A percentile compares a stretch with the other conserved stretches of the same genome.
These are phyloP conservation scores for Diorhabda sublineata DNA, from an alignment of 1,140 invertebrate species.

Conservation along the genomic window DNA sequence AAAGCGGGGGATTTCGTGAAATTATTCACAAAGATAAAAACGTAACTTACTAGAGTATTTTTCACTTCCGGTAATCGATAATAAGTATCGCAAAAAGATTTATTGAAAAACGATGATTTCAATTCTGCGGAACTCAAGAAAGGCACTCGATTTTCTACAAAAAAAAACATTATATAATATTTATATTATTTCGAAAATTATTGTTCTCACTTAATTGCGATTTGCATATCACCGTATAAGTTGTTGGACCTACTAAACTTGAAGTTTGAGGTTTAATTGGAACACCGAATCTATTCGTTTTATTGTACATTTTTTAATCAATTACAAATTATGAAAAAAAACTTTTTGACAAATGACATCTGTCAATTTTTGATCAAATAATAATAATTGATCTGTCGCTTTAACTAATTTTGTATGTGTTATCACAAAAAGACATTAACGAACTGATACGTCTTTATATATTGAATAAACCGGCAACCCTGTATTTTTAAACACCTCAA, in stretches of 20 bases:
- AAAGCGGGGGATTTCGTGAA: neutral
- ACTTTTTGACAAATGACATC: too few species aligned
- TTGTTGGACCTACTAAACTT: constrained; percentile 5
- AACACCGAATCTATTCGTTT: constrained; percentile 5
- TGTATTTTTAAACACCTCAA: too few species aligned
- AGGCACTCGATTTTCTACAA: constrained; percentile 19
- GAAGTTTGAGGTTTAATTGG: constrained; percentile 6
- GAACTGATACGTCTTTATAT: too few species aligned
- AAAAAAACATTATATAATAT: neutral
- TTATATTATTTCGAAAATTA: too few species aligned
- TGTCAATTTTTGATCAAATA: too few species aligned
- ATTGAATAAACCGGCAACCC: too few species aligned
- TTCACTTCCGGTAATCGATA: constrained; percentile 9
- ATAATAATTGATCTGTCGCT: too few species aligned
- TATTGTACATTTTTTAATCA: constrained; percentile 11
- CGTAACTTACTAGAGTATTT: neutral
- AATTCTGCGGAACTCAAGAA: constrained; percentile 23
- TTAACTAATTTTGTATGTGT: too few species aligned
- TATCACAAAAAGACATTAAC: too few species aligned
- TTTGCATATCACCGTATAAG: constrained; percentile 10
- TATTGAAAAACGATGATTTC: constrained; percentile 3
- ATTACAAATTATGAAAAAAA: neutral
- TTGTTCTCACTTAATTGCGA: neutral
- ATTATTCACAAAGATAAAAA: neutral
- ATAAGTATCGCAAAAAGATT: constrained; percentile 17